Evolutionary conservation across 2,797 vertebrate species (phyloP), one percentile per base, ranked within the genome.

Genomic region (Tenualosa thibaudeaui): DNA sequence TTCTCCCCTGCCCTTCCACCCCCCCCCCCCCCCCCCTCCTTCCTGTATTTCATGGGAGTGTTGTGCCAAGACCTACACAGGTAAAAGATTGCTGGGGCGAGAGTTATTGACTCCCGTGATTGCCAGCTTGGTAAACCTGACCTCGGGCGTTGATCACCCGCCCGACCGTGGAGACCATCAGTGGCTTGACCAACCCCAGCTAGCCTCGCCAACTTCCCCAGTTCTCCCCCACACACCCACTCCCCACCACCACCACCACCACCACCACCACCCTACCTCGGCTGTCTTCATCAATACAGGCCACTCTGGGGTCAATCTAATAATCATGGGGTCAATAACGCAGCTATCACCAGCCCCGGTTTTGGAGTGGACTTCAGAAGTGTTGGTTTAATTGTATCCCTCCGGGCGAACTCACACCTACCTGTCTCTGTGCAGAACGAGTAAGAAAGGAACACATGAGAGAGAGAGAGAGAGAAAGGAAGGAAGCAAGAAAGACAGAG

Each of bases 61-160:
- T 94, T 93, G 90, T 93, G 94, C 91, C 86, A 93, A 93, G 92
- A 90, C 89, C 89, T 90, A 90, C 89, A 75, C 92, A 92, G 93
- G 92, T 96, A 94, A 90, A 91, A 94, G 92, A 93, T 93, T 88
- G 88, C 85, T 60, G 91, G 91, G 31, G 86, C 86, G 90, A 81
- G 90, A 89, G 89, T 95, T 96, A 96, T 97, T 96, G 95, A 95
- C 94, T 96, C 92, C 91, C 88, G 91, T 95, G 94, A 96, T 96
- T 96, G 93, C 90, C 89, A 88, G 92, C 91, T 94, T 92, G 92
- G 92, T 94, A 92, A 94, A 95, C 94, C 95, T 96, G 95, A 96
- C 96, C 94, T 93, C 91, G 93, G 95, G 91, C 91, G 87, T 90
- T 91, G 91, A 93, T 93, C 90, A 83, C 89, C 89, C 91, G 90